Conservation (phyloP, 2,113 vertebrate genomes). For the Gymnobelideus leadbeateri region DNA sequence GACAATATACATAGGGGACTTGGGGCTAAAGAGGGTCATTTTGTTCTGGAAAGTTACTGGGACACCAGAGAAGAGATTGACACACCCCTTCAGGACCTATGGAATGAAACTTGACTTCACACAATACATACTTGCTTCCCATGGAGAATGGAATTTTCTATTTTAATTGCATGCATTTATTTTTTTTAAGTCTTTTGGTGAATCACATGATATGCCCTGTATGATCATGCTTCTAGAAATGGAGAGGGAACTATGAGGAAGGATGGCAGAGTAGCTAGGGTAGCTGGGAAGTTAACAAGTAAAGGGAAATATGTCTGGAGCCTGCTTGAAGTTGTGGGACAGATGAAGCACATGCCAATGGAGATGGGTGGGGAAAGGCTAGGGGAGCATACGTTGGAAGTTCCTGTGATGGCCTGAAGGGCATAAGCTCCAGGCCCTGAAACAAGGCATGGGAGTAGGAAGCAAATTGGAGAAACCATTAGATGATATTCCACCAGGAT, state of each 20-base stretch:
- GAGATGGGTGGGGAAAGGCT: neutral
- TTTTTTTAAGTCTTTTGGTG: neutral
- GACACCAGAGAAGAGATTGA: neutral
- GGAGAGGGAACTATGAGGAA: neutral
- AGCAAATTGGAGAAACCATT: neutral
- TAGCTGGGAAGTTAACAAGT: neutral
- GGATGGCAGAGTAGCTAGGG: neutral
- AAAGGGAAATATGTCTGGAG: neutral
- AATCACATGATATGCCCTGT: neutral
- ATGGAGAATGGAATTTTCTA: neutral
- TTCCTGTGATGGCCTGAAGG: neutral
- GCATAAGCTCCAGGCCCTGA: neutral
- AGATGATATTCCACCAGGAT: neutral
- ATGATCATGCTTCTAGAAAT: neutral
- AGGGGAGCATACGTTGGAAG: neutral
- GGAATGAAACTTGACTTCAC: neutral
- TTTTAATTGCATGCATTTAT: neutral
- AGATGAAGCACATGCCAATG: neutral
- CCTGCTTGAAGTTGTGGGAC: neutral
- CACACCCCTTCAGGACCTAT: neutral
- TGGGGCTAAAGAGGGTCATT: no score
- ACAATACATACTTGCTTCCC: neutral
- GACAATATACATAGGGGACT: no score
- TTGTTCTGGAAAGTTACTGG: neutral
- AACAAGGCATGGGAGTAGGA: neutral